A percentile compares a stretch with the other conserved stretches of the same genome.
phyloP scores from a whole-genome alignment of 2,113 vertebrate species.

The Periophthalmodon schlosseri region DNA sequence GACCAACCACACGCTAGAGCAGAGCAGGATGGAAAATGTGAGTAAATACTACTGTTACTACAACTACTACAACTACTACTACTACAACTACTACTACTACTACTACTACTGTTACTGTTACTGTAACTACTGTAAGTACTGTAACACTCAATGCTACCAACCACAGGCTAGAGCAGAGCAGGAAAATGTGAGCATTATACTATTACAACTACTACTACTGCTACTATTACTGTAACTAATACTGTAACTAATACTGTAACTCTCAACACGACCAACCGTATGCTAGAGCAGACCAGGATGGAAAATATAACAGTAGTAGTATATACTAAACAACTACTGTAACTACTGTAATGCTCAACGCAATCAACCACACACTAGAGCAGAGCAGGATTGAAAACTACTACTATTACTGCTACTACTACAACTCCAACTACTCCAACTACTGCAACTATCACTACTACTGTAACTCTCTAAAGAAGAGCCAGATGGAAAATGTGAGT shows the following conservation, averaged over 20 bases:
- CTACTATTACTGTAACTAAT: background rate
- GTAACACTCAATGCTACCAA: background rate
- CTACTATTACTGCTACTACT: no score
- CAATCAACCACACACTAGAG: no score
- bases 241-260: background rate
- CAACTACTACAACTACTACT: background rate
- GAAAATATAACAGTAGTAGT: no score
- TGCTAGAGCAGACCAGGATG: conserved; percentile 36
- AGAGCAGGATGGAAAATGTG: conserved; percentile 56
- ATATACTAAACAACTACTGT: background rate
- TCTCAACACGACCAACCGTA: conserved; percentile 35
- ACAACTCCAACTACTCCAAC: background rate
- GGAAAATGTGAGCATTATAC: no score
- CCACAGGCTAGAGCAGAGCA: no score
- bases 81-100: background rate
- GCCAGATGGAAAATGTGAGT: no score
- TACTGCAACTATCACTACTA: background rate
- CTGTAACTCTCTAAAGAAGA: background rate
- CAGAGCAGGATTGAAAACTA: background rate
- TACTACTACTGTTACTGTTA: background rate
- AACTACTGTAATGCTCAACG: no score
- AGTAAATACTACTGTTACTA: conserved; percentile 33
- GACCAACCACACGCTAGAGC: conserved; percentile 58
- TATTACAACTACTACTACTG: background rate
- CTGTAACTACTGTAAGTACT: background rate